A percentile compares a stretch with the other conserved stretches of the same genome.
Evolutionary conservation across 2,797 vertebrate genomes (phyloP).

Genomic region (Leontocebus nigricollis): DNA sequence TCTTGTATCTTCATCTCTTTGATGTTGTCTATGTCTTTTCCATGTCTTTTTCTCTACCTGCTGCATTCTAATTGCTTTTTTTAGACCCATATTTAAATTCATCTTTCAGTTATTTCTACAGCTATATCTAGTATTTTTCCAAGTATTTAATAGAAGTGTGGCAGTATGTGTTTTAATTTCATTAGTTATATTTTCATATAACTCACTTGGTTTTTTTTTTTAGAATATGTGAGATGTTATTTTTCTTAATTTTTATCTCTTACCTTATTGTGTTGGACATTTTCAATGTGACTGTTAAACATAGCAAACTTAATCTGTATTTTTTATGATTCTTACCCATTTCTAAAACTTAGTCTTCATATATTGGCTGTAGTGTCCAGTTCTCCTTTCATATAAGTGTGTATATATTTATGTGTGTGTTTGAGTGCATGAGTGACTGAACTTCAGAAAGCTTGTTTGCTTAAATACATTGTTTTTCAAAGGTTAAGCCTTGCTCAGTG

Average conservation of each 20-base stretch:
- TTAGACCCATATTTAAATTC: neutral
- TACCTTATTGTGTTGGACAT: neutral
- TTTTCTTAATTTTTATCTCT: neutral
- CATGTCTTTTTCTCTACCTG: neutral
- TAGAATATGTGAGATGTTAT: neutral
- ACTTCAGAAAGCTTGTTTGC: neutral
- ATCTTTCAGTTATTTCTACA: neutral
- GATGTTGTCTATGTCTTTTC: neutral
- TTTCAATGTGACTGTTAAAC: neutral
- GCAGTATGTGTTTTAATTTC: neutral
- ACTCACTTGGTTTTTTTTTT: neutral
- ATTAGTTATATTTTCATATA: neutral
- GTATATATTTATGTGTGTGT: neutral
- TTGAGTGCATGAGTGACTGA: neutral
- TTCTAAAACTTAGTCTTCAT: neutral
- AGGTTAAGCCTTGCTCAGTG: neutral
- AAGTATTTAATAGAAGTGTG: neutral
- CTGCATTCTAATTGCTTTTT: neutral
- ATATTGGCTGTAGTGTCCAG: neutral
- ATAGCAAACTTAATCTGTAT: neutral
- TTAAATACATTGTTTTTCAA: neutral
- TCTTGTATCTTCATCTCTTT: neutral
- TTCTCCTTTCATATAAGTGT: neutral
- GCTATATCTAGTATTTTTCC: neutral
- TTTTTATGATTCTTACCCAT: neutral